phyloP scores from a whole-genome alignment of 2,797 vertebrate genomes.

The Mormyrops boulengeri region DNA sequence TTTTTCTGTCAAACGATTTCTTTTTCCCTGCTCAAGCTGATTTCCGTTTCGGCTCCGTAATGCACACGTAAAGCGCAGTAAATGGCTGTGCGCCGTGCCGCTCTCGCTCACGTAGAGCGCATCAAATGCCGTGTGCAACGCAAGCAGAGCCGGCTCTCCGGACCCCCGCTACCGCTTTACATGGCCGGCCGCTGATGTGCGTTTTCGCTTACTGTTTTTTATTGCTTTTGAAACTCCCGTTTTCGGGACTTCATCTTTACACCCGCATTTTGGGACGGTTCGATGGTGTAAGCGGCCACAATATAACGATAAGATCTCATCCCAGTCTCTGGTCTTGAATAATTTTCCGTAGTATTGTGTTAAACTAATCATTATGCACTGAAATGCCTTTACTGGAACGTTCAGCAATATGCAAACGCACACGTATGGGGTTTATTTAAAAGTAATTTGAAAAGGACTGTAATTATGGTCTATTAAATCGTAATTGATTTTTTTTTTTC shows the following conservation, averaged over 20 bases:
- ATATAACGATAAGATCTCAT: neutral
- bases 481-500: neutral
- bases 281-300: neutral
- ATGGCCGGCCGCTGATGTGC: neutral
- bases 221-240: neutral
- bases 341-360: neutral
- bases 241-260: neutral
- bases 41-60: constrained; percentile 13
- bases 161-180: neutral
- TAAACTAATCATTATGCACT: neutral
- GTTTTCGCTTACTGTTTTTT: neutral
- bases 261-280: neutral
- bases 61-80: constrained; percentile 5
- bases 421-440: neutral
- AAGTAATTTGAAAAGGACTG: neutral
- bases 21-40: neutral
- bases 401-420: neutral
- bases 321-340: neutral
- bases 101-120: neutral
- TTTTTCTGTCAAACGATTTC: neutral
- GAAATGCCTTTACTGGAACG: neutral
- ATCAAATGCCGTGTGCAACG: neutral
- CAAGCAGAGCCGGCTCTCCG: neutral
- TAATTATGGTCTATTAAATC: neutral
- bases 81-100: neutral